Conservation (phyloP, 2,888 invertebrate genomes). For the Helleia helle region DNA sequence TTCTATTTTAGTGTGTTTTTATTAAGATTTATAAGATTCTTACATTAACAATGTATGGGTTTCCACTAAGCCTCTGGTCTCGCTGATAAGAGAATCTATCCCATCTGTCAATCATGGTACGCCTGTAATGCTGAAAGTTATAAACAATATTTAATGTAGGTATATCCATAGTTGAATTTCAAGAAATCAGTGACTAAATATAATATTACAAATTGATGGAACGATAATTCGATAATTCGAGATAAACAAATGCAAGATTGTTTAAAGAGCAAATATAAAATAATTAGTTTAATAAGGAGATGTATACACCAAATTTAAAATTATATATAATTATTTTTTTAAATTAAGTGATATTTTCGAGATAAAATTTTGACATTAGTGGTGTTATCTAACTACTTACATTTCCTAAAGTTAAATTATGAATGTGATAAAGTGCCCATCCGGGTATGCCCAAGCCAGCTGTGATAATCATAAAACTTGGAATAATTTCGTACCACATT, state of each 20-base stretch:
- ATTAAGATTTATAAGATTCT: no score
- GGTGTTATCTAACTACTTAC: conserved; percentile 73
- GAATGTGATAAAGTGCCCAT: conserved; percentile 74
- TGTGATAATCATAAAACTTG: conserved; percentile 75
- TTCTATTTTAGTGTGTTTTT: no score
- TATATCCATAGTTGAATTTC: no score
- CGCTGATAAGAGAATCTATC: conserved; percentile 74
- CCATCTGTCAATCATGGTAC: conserved; percentile 64
- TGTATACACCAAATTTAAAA: no score
- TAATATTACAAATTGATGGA: no score
- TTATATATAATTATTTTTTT: no score
- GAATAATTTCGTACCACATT: conserved; percentile 85
- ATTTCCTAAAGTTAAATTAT: conserved; percentile 76
- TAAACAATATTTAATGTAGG: conserved; percentile 25
- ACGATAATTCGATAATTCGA: no score
- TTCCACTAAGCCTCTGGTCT: conserved; percentile 74
- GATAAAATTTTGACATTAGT: conserved; percentile 1
- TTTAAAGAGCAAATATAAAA: no score
- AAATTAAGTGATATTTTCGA: no score
- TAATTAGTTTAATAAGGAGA: no score
- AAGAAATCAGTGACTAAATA: no score
- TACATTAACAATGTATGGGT: conserved; percentile 76
- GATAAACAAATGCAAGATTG: no score
- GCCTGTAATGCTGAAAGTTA: conserved; percentile 65
- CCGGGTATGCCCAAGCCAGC: conserved; percentile 76